Base-by-base conservation (phyloP, 2,113 vertebrate species). In the Uria lomvia region DNA sequence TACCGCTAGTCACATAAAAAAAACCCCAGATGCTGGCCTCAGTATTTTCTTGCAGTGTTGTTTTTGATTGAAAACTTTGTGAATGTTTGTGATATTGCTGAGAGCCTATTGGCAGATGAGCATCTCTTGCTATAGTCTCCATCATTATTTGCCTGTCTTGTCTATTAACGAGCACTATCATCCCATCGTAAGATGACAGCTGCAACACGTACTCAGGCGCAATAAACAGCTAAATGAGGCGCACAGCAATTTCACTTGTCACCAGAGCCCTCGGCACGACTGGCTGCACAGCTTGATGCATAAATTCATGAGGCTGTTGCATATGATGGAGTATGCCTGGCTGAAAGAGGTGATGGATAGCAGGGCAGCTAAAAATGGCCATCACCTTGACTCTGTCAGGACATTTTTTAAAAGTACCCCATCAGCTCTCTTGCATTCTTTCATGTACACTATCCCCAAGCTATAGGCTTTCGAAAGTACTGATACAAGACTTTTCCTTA, bases 141-240 rank as follows among this genome's bases (percentile, higher is more conserved):
- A 98, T 98, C 98, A 98, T 98, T 98, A 98, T 98, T 98, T 98
- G 98, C 98, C 98, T 98, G 98, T 98, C 98, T 98, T 98, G 98
- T 98, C 98, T 98, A 98, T 98, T 98, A 98, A 98, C 98, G 97
- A 98, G 98, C 98, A 98, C 98, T 98, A 98, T 98, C 98, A 98
- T 98, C 97, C 98, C 98, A 98, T 98, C 98, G 97, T 98, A 97
- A 98, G 98, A 98, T 98, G 98, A 98, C 98, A 98, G 98, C 98
- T 98, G 98, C 98, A 98, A 98, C 98, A 98, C 98, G 98, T 98
- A 98, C 98, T 98, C 98, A 98, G 98, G 98, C 98, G 98, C 98
- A 98, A 98, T 98, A 98, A 98, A 98, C 98, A 98, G 98, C 98
- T 98, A 98, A 98, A 98, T 98, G 98, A 98, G 98, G 98, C 98